These are phyloP conservation scores for Notiomystis cincta DNA, from an alignment of 2,113 vertebrate genomes.

Conservation along the genomic window DNA sequence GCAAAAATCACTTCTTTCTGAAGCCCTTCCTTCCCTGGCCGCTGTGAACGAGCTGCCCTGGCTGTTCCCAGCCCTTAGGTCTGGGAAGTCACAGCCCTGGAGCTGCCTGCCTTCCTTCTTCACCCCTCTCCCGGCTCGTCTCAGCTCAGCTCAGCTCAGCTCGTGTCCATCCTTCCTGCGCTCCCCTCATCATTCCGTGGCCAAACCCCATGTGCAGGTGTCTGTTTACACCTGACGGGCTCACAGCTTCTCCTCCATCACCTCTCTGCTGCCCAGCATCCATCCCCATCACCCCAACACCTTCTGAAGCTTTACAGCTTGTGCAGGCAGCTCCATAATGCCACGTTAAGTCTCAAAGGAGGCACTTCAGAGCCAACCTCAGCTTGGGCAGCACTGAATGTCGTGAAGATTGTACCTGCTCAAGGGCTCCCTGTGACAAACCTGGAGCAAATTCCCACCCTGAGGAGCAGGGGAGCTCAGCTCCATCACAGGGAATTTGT, in stretches of 20 bases:
- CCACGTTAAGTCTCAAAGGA: fast-evolving
- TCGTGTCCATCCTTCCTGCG: fast-evolving
- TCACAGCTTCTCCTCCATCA: background rate
- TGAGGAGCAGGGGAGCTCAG: background rate
- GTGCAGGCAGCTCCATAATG: background rate
- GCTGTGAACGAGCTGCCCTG: fast-evolving
- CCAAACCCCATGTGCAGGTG: fast-evolving
- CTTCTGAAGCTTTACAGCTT: background rate
- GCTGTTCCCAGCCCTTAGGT: background rate
- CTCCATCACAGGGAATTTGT: background rate
- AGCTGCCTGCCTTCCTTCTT: background rate
- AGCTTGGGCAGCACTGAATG: background rate
- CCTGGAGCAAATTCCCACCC: background rate
- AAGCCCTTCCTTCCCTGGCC: background rate
- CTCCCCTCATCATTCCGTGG: background rate
- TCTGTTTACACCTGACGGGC: background rate
- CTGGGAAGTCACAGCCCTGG: background rate
- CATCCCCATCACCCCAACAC: background rate
- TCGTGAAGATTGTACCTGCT: background rate
- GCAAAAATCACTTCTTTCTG: background rate
- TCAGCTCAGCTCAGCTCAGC: background rate
- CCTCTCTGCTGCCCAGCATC: background rate
- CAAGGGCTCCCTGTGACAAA: background rate
- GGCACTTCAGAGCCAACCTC: background rate
- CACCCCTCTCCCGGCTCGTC: background rate